Evolutionary conservation across 1,140 invertebrate genomes (phyloP), one percentile per base, ranked within the genome.

Genomic region (Spodoptera frugiperda): DNA sequence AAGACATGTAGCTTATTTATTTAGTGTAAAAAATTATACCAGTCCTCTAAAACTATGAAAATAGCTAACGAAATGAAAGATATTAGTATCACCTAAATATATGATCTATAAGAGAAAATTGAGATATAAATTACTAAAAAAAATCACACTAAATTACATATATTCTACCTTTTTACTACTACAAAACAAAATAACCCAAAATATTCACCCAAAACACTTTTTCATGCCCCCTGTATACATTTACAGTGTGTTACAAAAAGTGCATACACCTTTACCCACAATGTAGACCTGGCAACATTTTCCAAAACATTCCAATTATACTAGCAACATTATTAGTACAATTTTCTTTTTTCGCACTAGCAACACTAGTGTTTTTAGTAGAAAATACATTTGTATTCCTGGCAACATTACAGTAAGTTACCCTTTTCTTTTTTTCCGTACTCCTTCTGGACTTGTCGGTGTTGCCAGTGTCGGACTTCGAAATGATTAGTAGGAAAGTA

Each of bases 381-480:
- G 14, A 25, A 49, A 30, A 12, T 25, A 25, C 3, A 14, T 25
- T 49, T 5, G 0, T 9, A 15, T 25, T n/a, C 25, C 3, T 59
- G 5, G 55, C 55, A 59, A 59, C 25, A 33, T 59, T 59, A 59
- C 55, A 15, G 21, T 6, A 33, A 5, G 30, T n/a, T 61, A 73
- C 70, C 70, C 70, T 57, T 57, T 72, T 11, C 11, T 10, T 46
- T 46, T 33, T n/a, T 72, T 72, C 1, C n/a, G 70, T n/a, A 11
- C 19, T 15, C 49, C 49, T 8, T 57, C 54, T 0, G 25, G 25
- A 33, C 48, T 59, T 21, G 70, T 67, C 2, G 71, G 53, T 17
- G 73, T 79, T 21, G 53, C 44, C 70, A 61, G 25, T 11, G 53
- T 67, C 14, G 76, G 67, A 70, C 78, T 82, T 76, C 12, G 76